Evolutionary conservation across 2,113 vertebrate genomes (phyloP), one percentile per base, ranked within the genome.

Genomic region (Etia nguti): DNA sequence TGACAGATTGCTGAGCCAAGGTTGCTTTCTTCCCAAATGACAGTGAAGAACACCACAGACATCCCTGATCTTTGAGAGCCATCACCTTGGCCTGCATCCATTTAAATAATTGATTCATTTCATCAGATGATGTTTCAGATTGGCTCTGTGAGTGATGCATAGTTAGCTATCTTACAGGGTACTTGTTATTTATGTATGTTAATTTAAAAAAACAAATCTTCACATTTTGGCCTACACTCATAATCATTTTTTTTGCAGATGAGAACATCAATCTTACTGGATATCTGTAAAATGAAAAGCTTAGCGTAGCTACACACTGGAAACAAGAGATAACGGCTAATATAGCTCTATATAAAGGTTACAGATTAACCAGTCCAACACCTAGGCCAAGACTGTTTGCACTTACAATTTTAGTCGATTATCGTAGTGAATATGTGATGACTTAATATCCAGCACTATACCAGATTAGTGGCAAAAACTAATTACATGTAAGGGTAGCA

Each of bases 51-150:
- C 68, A 86, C 79, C 41, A 55, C 43, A 79, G 50, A 52, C 50
- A 38, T 36, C 60, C 9, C 68, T 79, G 81, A 80, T 81, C 68
- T 52, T 31, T 60, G 48, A 16, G 31, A 41, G 54, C 79, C 65
- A 22, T 75, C 46, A 36, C 70, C 86, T 88, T 87, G 90, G 86
- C 80, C 84, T 29, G 82, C 56, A 59, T 86, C 86, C 88, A 89
- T 70, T n/a, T 56, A 86, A 88, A 89, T 88, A 89, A 91, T 87
- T 85, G 83, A 89, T 82, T 91, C 4, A 20, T 90, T 86, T 87
- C 75, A 79, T 83, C 79, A 81, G 81, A 90, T 89, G 87, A 89
- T 50, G 50, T 88, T 80, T 90, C 16, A 86, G 80, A 88, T 62
- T 82, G 75, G 85, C 41, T 8, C 20, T 34, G 82, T 36, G 36